Conservation (phyloP, 2,113 vertebrate species). For the Euleptes europaea region DNA sequence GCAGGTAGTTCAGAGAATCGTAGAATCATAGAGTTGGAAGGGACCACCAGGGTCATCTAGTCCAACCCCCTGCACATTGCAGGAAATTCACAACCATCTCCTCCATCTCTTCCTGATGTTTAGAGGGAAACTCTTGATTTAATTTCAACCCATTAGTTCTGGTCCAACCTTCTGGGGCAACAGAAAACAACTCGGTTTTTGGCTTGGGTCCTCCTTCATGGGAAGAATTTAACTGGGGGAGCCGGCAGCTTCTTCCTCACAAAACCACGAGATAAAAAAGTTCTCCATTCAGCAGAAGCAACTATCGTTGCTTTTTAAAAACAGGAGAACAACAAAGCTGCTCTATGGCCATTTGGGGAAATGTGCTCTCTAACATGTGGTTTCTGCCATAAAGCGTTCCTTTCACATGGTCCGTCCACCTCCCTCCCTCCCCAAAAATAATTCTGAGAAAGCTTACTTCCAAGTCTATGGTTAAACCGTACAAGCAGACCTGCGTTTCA, state of each 20-base stretch:
- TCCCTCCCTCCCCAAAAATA: background rate
- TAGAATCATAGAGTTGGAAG: too few relatives aligned
- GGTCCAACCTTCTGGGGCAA: too few relatives aligned
- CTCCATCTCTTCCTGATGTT: too few relatives aligned
- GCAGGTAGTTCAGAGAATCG: too few relatives aligned
- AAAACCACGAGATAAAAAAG: background rate
- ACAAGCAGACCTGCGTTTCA: constrained; percentile 91
- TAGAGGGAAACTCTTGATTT: too few relatives aligned
- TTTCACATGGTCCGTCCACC: background rate
- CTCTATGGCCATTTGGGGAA: background rate
- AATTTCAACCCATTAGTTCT: too few relatives aligned
- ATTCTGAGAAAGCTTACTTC: constrained; percentile 77
- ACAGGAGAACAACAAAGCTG: background rate
- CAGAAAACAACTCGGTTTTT: too few relatives aligned
- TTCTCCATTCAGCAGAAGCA: too few relatives aligned
- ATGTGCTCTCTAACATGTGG: background rate
- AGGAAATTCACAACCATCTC: too few relatives aligned
- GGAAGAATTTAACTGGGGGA: background rate
- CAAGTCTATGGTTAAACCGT: constrained; percentile 89
- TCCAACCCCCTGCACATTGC: too few relatives aligned
- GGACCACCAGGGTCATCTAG: too few relatives aligned
- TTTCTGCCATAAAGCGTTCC: background rate
- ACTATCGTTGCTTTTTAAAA: background rate
- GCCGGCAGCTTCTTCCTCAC: background rate
- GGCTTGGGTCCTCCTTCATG: too few relatives aligned